Evolutionary conservation across 2,888 invertebrate species (phyloP).

Genomic region (Mayetiola destructor): DNA sequence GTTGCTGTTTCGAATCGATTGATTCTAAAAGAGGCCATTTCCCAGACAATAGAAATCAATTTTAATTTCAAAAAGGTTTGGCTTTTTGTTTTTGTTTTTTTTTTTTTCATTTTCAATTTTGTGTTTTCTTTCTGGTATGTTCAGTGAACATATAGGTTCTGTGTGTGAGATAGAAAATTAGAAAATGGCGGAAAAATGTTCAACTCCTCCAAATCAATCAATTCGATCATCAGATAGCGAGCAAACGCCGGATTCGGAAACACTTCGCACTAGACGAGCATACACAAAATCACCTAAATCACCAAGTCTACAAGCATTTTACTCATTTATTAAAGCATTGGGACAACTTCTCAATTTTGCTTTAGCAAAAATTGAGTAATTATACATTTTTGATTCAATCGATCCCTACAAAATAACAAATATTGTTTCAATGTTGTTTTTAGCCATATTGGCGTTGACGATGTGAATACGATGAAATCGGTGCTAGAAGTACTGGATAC

Average conservation of each 20-base stretch:
- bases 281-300: neutral
- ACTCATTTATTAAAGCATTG: neutral
- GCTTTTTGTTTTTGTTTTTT: neutral
- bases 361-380: neutral
- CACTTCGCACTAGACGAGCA: neutral
- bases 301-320: neutral
- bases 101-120: constrained; percentile 1
- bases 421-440: neutral
- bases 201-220: neutral
- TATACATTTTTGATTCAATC: constrained; percentile 3
- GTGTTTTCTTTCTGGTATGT: constrained; percentile 7
- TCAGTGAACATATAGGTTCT: neutral
- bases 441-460: neutral
- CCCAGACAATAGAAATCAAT: constrained; percentile 4
- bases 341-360: neutral
- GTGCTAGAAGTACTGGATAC: neutral
- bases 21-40: neutral
- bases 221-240: neutral
- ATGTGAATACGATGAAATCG: neutral
- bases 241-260: constrained; percentile 1
- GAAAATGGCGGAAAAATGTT: neutral
- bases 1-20: constrained; percentile 8
- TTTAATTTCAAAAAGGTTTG: constrained; percentile 9
- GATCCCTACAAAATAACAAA: neutral
- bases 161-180: neutral